phyloP scores from a whole-genome alignment of 2,113 vertebrate genomes.

The Leptosomus discolor region DNA sequence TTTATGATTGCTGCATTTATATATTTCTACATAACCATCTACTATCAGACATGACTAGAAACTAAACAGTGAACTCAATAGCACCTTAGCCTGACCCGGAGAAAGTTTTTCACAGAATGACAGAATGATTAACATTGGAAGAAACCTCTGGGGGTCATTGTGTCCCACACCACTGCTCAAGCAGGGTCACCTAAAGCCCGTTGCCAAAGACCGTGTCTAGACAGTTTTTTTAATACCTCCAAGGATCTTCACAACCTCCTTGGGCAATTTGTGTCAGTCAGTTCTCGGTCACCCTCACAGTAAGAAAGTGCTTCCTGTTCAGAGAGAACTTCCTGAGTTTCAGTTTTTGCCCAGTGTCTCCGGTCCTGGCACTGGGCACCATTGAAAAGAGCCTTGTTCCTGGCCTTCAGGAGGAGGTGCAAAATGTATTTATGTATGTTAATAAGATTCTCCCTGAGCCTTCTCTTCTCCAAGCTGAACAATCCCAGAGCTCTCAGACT shows the following conservation, averaged over 20 bases:
- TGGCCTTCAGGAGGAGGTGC: background rate
- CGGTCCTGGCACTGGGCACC: background rate
- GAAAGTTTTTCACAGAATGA: background rate
- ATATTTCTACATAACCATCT: background rate
- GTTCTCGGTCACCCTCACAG: background rate
- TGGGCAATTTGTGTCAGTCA: background rate
- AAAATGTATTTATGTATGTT: background rate
- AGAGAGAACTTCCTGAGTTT: background rate
- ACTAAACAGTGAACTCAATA: background rate
- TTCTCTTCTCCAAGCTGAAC: background rate
- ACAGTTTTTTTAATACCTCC: background rate
- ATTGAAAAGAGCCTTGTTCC: background rate
- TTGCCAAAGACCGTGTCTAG: background rate
- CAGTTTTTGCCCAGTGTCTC: background rate
- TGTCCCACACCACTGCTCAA: background rate
- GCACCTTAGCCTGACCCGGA: background rate
- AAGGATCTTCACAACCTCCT: background rate
- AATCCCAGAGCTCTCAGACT: background rate
- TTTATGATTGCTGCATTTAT: background rate
- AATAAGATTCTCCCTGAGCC: background rate
- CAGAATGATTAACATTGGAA: background rate
- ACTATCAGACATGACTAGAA: background rate
- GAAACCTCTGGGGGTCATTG: background rate
- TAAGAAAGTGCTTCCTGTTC: background rate
- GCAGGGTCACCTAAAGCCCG: background rate